Evolutionary conservation across 2,888 invertebrate genomes (phyloP).

Genomic region (Himalopsyche tibetana): DNA sequence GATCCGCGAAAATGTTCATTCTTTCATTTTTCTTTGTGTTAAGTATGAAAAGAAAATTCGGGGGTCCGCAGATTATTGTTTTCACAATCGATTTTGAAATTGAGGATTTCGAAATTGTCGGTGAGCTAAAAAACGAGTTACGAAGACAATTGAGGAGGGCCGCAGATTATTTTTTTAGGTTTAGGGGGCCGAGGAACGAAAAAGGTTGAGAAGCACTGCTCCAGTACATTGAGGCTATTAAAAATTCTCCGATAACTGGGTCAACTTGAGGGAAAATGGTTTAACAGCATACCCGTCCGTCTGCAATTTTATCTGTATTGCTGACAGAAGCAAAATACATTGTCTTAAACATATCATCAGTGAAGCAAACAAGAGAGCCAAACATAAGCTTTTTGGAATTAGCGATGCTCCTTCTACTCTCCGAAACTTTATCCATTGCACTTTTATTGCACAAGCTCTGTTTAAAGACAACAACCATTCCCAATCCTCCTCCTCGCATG

Average conservation of each 20-base stretch:
- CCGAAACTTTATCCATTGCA: background rate
- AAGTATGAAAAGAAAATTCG: too few relatives aligned
- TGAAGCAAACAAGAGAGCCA: conserved; percentile 86
- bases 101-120: too few relatives aligned
- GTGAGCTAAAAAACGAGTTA: too few relatives aligned
- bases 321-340: conserved; percentile 83
- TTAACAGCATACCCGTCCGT: conserved; percentile 70
- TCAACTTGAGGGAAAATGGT: too few relatives aligned
- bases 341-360: conserved; percentile 81
- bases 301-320: conserved; percentile 74
- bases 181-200: too few relatives aligned
- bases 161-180: too few relatives aligned
- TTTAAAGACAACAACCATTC: conserved; percentile 72
- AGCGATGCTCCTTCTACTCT: background rate
- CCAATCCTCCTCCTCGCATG: conserved; percentile 71
- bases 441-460: background rate
- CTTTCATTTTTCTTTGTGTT: too few relatives aligned
- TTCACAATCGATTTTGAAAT: too few relatives aligned
- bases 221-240: background rate
- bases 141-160: too few relatives aligned
- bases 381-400: conserved; percentile 79
- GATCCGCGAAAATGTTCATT: too few relatives aligned
- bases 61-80: too few relatives aligned
- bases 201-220: too few relatives aligned
- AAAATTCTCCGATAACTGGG: background rate